Evolutionary conservation across 2,797 vertebrate species (phyloP).

Genomic region (Scarus forsteni): DNA sequence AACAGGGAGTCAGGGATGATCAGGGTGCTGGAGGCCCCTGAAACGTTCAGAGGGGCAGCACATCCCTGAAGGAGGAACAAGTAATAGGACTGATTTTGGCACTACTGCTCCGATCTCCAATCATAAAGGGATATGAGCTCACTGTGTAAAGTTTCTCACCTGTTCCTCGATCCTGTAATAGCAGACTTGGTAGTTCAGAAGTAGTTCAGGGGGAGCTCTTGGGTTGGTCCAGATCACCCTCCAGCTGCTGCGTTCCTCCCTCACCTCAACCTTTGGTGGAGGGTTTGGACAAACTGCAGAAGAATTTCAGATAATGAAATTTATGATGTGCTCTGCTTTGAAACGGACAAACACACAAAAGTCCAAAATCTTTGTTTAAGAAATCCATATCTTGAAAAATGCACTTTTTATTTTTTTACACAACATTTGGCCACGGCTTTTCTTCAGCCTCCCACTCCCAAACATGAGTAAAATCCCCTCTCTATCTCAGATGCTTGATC

Average conservation of each 20-base stretch:
- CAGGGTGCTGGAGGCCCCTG: neutral
- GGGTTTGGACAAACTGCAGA: constrained; percentile 62
- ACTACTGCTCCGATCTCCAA: neutral
- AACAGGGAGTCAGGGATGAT: constrained; percentile 39
- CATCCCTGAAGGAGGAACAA: constrained; percentile 26
- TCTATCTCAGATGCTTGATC: too few species aligned
- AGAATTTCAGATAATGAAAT: neutral
- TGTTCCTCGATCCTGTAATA: constrained; percentile 55
- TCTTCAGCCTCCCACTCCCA: too few species aligned
- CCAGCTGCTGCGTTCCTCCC: constrained; percentile 40
- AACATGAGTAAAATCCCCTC: too few species aligned
- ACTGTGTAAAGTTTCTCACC: constrained; percentile 38
- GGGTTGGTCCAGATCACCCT: constrained; percentile 58
- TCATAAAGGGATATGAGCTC: neutral
- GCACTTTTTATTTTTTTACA: too few species aligned
- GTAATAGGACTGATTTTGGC: too few species aligned
- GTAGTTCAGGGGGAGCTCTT: fast-evolving
- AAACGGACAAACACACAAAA: too few species aligned
- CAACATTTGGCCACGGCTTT: too few species aligned
- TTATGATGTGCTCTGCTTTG: neutral
- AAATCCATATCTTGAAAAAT: too few species aligned
- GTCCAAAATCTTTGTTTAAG: too few species aligned
- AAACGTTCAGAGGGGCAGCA: neutral
- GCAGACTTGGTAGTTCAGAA: constrained; percentile 57
- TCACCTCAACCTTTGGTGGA: constrained; percentile 55